phyloP scores from a whole-genome alignment of 2,888 invertebrate species.

The Phengaris arion region DNA sequence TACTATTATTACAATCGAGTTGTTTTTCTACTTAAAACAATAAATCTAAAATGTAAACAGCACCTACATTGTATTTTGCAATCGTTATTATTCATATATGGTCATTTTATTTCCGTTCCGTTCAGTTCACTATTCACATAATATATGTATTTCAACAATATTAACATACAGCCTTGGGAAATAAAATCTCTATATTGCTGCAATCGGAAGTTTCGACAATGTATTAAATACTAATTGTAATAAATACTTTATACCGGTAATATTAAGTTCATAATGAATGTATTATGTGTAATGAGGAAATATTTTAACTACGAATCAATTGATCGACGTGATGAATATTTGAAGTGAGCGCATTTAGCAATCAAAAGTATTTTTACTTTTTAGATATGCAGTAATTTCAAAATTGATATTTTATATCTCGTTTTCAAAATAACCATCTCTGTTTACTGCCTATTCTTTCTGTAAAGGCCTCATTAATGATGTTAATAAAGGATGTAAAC shows the following conservation, averaged over 20 bases:
- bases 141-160: neutral
- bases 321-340: neutral
- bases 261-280: neutral
- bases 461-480: no score
- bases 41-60: neutral
- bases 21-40: no score
- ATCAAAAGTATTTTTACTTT: no score
- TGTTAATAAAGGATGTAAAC: no score
- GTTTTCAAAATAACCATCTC: no score
- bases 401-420: no score
- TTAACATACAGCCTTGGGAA: slow-evolving; percentile 4
- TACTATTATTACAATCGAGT: no score
- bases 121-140: neutral
- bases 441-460: no score
- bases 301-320: neutral
- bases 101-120: neutral
- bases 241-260: slow-evolving; percentile 19
- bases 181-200: neutral
- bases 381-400: no score
- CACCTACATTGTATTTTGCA: neutral
- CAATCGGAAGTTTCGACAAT: slow-evolving; percentile 9
- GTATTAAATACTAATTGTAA: slow-evolving; percentile 12
- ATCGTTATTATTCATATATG: slow-evolving; percentile 3
- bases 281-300: slow-evolving; percentile 24
- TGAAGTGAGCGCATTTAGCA: no score